These are phyloP conservation scores for Acrocephalus scirpaceus DNA, from an alignment of 2,797 vertebrate species.

Conservation along the genomic window DNA sequence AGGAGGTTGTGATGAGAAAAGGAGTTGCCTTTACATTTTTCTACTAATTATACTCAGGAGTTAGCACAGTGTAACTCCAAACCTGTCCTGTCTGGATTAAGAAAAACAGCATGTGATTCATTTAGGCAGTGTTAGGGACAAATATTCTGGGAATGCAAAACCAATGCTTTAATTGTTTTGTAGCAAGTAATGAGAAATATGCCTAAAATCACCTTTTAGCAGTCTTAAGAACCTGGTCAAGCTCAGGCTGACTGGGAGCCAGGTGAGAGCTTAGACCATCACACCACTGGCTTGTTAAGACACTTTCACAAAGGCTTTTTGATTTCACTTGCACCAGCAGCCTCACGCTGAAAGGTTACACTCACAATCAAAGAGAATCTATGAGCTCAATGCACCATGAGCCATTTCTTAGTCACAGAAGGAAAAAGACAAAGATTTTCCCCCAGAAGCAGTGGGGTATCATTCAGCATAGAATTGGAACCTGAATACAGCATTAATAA, in stretches of 20 bases:
- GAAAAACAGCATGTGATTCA: not conserved
- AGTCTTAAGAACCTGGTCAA: not conserved
- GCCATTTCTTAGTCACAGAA: conserved; percentile 13
- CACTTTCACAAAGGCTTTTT: conserved; percentile 35
- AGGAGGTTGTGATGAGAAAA: not conserved
- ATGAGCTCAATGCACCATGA: not conserved
- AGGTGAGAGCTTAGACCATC: not conserved
- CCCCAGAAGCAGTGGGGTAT: not conserved
- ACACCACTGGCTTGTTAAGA: not conserved
- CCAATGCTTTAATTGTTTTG: not conserved
- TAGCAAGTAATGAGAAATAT: not conserved
- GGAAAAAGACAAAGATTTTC: conserved; percentile 19
- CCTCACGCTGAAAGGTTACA: not conserved
- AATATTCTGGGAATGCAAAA: not conserved
- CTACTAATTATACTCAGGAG: not conserved
- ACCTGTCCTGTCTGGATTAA: not conserved
- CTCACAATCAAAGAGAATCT: conserved; percentile 5
- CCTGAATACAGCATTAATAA: not conserved
- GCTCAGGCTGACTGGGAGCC: not conserved
- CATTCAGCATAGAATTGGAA: conserved; percentile 4
- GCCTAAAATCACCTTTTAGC: not conserved
- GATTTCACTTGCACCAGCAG: conserved; percentile 27
- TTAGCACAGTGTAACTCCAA: not conserved
- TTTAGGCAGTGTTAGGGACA: not conserved
- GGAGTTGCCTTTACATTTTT: not conserved